A percentile compares a stretch with the other conserved stretches of the same genome.
Evolutionary conservation across 2,888 invertebrate genomes (phyloP).

Genomic region (Scotopteryx bipunctaria): DNA sequence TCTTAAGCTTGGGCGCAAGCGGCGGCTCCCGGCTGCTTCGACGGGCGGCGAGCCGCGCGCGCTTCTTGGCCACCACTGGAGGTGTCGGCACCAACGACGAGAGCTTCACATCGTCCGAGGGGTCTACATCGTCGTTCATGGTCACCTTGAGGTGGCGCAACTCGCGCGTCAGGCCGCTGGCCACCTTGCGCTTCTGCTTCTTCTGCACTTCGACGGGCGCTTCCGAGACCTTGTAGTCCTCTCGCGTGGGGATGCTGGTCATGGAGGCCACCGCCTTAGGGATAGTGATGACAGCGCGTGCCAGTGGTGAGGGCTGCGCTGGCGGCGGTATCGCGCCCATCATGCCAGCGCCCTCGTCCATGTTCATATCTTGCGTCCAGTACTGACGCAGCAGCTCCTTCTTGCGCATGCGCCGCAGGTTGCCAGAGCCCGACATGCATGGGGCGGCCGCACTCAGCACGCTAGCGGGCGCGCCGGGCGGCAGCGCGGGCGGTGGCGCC

Average conservation of each 20-base stretch:
- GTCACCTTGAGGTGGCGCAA: constrained; percentile 85
- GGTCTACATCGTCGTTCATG: constrained; percentile 81
- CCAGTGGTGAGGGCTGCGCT: constrained; percentile 83
- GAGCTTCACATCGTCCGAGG: constrained; percentile 62
- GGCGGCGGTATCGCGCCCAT: constrained; percentile 81
- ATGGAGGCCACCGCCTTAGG: constrained; percentile 95
- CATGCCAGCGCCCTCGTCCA: constrained; percentile 86
- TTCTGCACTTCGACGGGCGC: constrained; percentile 86
- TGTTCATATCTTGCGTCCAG: constrained; percentile 93
- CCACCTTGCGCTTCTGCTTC: constrained; percentile 84
- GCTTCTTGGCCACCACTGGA: constrained; percentile 56
- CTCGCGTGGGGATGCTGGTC: constrained; percentile 93
- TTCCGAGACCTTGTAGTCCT: constrained; percentile 89
- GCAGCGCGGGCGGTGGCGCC: constrained; percentile 69
- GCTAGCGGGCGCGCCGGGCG: constrained; percentile 60
- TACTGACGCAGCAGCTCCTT: constrained; percentile 92
- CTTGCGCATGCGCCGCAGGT: constrained; percentile 93
- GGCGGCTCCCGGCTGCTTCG: constrained; percentile 53
- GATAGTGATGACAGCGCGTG: constrained; percentile 90
- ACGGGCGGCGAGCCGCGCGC: constrained; percentile 62
- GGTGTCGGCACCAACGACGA: constrained; percentile 47
- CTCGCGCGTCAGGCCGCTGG: constrained; percentile 83
- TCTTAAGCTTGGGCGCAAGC: constrained; percentile 89
- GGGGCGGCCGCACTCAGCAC: constrained; percentile 69
- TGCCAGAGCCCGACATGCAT: constrained; percentile 85